These are phyloP conservation scores for Acheta domesticus DNA, from an alignment of 2,888 invertebrate genomes.

Conservation along the genomic window DNA sequence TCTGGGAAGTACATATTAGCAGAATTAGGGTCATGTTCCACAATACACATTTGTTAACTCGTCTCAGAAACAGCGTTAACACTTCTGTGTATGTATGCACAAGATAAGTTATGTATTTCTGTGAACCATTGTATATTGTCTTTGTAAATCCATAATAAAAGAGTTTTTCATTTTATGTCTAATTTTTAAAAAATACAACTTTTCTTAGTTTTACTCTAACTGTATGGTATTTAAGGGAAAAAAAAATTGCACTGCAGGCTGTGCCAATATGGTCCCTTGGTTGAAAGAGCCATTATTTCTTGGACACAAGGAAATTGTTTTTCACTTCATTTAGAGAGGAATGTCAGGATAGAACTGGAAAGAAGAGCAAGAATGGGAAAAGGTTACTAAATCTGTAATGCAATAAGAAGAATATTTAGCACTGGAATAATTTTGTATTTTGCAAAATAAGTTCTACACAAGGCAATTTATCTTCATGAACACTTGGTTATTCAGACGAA, in stretches of 20 bases:
- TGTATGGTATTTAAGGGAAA: background rate
- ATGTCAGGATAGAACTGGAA: too few species aligned
- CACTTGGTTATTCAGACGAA: background rate
- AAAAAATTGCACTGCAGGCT: background rate
- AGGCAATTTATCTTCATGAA: background rate
- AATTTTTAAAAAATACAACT: background rate
- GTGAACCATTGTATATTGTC: background rate
- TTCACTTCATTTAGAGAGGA: too few species aligned
- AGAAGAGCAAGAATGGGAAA: too few species aligned
- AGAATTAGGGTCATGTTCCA: too few species aligned
- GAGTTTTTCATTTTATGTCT: background rate
- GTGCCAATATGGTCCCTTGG: too few species aligned
- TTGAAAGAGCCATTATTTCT: too few species aligned
- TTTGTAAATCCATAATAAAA: slow-evolving; percentile 20
- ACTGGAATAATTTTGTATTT: background rate
- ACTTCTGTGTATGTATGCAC: background rate
- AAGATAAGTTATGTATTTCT: background rate
- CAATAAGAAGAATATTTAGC: too few species aligned
- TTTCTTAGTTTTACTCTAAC: background rate
- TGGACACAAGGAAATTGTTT: too few species aligned
- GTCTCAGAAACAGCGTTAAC: background rate
- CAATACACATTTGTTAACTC: too few species aligned
- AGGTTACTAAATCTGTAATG: too few species aligned
- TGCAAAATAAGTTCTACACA: slow-evolving; percentile 12
- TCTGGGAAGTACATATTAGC: too few species aligned